Base-by-base conservation (phyloP, 2,888 invertebrate species). In the Agrochola litura region DNA sequence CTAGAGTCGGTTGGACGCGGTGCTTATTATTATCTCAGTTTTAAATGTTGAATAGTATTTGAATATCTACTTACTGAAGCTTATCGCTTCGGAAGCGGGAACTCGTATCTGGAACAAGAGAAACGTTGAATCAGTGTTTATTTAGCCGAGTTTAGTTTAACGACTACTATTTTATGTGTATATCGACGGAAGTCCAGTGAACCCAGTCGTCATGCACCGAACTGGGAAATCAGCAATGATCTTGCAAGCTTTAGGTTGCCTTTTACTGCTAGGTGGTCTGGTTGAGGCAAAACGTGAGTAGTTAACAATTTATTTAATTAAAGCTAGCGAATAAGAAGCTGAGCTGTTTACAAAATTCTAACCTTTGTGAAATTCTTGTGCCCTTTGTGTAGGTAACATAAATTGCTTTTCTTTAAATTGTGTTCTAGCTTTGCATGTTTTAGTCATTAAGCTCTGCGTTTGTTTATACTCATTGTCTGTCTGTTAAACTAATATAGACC, bases 11-110 rank as follows among this genome's bases (percentile, higher is more conserved):
- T 58, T 61, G 81, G 65, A 77, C 70, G 65, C 71, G 71, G 69
- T 67, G 65, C 37, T 16, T 76, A 70, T 22, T 81, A 78, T 64
- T 71, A 74, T 54, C 71, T 77, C 68, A 68, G 72, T 79, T 86
- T 86, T 84, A 54, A 83, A 83, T 84, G 71, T 79, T 82, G 74
- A 72, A 77, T 74, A 66, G 52, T 83, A 84, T 79, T 56, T 81
- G 66, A 82, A 84, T 83, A 77, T 79, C 71, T 83, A 77, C 81
- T 56, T 77, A 82, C 68, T 85, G 81, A 77, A 92, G 90, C 89
- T 95, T 95, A 95, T 95, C 95, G 92, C 76, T 83, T 91, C 92
- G 94, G 94, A 89, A 92, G 86, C 88, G 82, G 87, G 88, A 86
- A 80, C 86, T 76, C 77, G 86, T 93, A 94, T 92, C 92, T 93